These are phyloP conservation scores for Brotula barbata DNA, from an alignment of 2,797 vertebrate genomes.

Conservation along the genomic window DNA sequence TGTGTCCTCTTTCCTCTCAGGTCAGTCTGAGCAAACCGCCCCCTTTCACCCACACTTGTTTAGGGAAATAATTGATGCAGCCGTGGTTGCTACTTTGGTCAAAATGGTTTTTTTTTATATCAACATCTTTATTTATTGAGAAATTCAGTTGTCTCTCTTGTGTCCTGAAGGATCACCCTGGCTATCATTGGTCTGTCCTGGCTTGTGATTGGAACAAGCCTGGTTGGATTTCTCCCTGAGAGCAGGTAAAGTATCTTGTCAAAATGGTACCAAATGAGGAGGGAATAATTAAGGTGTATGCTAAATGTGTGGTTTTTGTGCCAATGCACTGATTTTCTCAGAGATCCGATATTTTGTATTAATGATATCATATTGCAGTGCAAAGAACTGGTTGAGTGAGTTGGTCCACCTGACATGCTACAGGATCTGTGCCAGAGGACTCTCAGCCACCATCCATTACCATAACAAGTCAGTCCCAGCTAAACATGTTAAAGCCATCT, in stretches of 20 bases:
- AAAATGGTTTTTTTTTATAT: too few species aligned
- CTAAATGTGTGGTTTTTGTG: too few species aligned
- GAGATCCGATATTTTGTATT: constrained; percentile 1
- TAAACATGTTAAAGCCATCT: not conserved
- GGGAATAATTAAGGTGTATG: not conserved
- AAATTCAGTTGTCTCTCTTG: not conserved
- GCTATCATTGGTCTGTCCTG: constrained; percentile 88
- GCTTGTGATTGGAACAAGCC: constrained; percentile 85
- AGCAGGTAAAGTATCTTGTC: constrained; percentile 77
- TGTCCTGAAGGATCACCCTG: constrained; percentile 81
- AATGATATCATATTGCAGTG: constrained; percentile 67
- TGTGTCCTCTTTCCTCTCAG: constrained; percentile 89
- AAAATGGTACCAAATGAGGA: not conserved
- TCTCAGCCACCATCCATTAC: constrained; percentile 90
- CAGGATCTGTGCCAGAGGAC: constrained; percentile 89
- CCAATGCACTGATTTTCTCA: not conserved
- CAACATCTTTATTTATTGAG: too few species aligned
- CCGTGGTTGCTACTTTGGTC: too few species aligned
- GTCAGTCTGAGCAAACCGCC: constrained; percentile 69
- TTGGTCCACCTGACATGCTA: constrained; percentile 91
- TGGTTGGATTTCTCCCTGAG: constrained; percentile 88
- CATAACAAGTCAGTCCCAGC: constrained; percentile 87
- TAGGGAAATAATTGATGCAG: too few species aligned
- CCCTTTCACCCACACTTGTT: too few species aligned
- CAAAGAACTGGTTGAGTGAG: constrained; percentile 88